Conservation (phyloP, 2,888 invertebrate species). For the Priapulus caudatus region DNA sequence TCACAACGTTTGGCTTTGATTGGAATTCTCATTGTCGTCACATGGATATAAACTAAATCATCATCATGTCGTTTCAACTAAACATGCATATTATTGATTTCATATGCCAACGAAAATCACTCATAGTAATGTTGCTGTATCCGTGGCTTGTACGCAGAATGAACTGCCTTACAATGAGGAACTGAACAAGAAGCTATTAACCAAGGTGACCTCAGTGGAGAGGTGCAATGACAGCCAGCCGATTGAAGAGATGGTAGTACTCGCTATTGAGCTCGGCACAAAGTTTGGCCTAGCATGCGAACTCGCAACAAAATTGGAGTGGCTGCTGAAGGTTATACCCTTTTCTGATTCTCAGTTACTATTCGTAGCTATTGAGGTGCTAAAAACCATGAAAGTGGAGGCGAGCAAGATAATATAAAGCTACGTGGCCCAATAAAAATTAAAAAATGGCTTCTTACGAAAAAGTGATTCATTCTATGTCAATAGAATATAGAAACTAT, state of each 20-base stretch:
- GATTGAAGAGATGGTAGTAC: constrained; percentile 40
- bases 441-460: too few relatives aligned
- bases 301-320: constrained; percentile 57
- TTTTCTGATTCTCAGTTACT: too few relatives aligned
- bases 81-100: too few relatives aligned
- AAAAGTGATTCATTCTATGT: too few relatives aligned
- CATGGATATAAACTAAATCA: not conserved
- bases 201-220: constrained; percentile 51
- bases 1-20: not conserved
- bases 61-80: too few relatives aligned
- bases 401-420: too few relatives aligned
- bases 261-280: not conserved
- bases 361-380: too few relatives aligned
- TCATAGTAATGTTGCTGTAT: too few relatives aligned
- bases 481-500: too few relatives aligned
- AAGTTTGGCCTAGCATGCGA: constrained; percentile 50
- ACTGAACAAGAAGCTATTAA: constrained; percentile 59
- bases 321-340: constrained; percentile 27
- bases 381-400: too few relatives aligned
- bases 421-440: too few relatives aligned
- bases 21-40: not conserved
- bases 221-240: constrained; percentile 59
- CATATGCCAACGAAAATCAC: too few relatives aligned
- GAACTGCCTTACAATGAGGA: constrained; percentile 67
- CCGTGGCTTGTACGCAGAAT: constrained; percentile 36